Evolutionary conservation across 2,888 invertebrate species (phyloP).

Genomic region (Chrysomela aeneicollis): DNA sequence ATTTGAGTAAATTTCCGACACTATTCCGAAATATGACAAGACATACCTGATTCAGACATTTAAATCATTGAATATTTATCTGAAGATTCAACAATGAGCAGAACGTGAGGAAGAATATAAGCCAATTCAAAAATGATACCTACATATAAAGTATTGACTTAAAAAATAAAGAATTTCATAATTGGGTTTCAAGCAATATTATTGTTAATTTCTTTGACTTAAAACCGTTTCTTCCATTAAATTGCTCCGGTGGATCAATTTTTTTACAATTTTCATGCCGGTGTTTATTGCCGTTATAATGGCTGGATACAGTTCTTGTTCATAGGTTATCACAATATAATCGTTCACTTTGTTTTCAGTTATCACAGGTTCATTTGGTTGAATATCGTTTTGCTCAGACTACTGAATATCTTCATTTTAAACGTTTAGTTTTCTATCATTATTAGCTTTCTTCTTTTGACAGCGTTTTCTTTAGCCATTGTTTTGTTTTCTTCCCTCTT

Average conservation of each 20-base stretch:
- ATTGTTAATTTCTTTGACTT: conserved; percentile 5
- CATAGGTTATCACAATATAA: conserved; percentile 5
- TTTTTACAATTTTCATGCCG: not conserved
- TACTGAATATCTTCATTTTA: conserved; percentile 9
- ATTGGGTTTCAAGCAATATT: not conserved
- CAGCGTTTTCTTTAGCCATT: conserved; percentile 6
- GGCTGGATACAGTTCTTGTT: conserved; percentile 3
- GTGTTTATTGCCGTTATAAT: not conserved
- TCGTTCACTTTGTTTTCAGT: conserved; percentile 7
- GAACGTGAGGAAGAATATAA: not conserved
- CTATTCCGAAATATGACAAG: conserved; percentile 9
- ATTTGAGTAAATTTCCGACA: conserved; percentile 10
- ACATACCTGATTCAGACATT: conserved; percentile 16
- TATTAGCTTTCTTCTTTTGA: conserved; percentile 1
- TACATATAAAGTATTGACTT: not conserved
- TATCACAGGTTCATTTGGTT: not conserved
- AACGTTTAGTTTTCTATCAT: not conserved
- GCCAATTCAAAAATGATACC: conserved; percentile 4
- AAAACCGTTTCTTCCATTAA: not conserved
- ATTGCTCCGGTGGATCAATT: not conserved
- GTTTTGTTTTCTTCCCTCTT: conserved; percentile 9
- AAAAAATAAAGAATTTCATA: conserved; percentile 3
- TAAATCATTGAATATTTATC: not conserved
- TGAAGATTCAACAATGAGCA: not conserved
- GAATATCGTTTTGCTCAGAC: not conserved